phyloP scores from a whole-genome alignment of 1,140 invertebrate species.

The Drosophila insularis region DNA sequence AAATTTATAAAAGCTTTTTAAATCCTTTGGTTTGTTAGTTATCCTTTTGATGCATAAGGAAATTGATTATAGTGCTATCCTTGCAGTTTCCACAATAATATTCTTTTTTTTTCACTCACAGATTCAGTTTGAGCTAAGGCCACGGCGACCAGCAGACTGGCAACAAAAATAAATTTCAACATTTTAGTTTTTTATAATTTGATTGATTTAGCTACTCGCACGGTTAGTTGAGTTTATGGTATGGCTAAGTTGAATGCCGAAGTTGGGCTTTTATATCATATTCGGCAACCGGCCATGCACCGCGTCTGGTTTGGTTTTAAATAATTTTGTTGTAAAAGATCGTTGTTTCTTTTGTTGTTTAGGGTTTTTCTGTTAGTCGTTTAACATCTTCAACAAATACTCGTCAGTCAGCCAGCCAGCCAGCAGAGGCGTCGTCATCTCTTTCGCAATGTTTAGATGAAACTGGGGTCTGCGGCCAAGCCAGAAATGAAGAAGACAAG shows the following conservation, averaged over 20 bases:
- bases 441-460: background rate
- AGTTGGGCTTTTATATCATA: conserved; percentile 71
- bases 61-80: no score
- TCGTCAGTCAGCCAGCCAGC: background rate
- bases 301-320: conserved; percentile 20
- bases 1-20: no score
- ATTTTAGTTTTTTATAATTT: conserved; percentile 31
- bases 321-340: background rate
- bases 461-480: background rate
- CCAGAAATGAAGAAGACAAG: conserved; percentile 27
- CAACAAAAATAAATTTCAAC: conserved; percentile 72
- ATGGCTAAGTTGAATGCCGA: conserved; percentile 58
- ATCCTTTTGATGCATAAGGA: no score
- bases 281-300: conserved; percentile 31
- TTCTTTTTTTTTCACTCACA: conserved; percentile 58
- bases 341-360: conserved; percentile 22
- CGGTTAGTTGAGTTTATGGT: conserved; percentile 69
- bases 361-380: conserved; percentile 24
- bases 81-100: no score
- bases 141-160: conserved; percentile 64
- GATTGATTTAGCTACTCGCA: conserved; percentile 55
- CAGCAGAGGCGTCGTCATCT: background rate
- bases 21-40: background rate
- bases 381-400: background rate
- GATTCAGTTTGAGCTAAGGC: conserved; percentile 48